Base-by-base conservation (phyloP, 2,113 vertebrate genomes). In the Diadophis punctatus region DNA sequence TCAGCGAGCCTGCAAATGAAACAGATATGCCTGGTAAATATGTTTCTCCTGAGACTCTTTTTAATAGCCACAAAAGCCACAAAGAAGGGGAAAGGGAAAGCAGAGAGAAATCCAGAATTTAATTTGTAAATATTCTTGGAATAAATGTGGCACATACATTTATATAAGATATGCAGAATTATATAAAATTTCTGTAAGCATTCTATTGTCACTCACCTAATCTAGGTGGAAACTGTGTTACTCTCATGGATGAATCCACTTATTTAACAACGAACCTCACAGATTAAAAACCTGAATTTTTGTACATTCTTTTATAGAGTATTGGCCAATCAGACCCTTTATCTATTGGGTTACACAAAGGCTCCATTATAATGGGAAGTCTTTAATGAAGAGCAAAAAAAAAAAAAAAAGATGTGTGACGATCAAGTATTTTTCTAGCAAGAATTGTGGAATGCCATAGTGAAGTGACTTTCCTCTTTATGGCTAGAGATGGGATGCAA, bases 11-110 rank as follows among this genome's bases (percentile, higher is more conserved):
- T 89, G 49, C 91, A 92, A 94, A 94, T 95, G 91, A 88, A 93
- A 92, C 2, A 8, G n/a, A 87, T 14, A 23, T 90, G 94, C 86
- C 92, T 91, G 94, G 96, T 97, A 94, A 96, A 88, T 10, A 91
- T 88, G 5, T 4, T 51, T 2, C 0, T 88, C 12, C 9, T 63
- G 22, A 86, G 2, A 0, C 4, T 89, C 92, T 89, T 27, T 91
- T 90, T 16, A 25, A 39, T 86, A 52, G 48, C 3, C 92, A 5
- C 8, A 63, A 43, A 43, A 52, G 48, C 4, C 92, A 5, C 8
- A 63, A 43, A 43, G 12, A 63, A 90, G n/a, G 87, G 46, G 1
- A 49, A 58, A 89, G 39, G 12, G 30, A 51, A 89, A 18, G n/a
- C 49, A 39, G 4, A 63, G n/a, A 86, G 25, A 25, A 90, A 23